Evolutionary conservation across 1,140 invertebrate species (phyloP).

Genomic region (Zeugodacus cucurbitae): DNA sequence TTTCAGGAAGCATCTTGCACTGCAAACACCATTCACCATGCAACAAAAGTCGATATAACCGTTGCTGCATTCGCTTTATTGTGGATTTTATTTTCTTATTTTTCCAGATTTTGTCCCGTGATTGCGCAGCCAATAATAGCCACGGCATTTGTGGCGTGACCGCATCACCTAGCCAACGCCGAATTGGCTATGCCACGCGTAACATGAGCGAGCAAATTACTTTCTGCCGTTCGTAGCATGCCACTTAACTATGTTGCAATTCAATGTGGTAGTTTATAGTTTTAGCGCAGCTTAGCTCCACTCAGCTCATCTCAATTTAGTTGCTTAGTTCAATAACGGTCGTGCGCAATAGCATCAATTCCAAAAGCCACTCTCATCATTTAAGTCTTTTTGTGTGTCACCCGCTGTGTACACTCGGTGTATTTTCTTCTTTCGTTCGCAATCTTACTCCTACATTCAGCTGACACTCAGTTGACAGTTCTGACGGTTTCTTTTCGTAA

Average conservation of each 20-base stretch:
- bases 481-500: not conserved
- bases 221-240: not conserved
- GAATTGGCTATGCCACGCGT: not conserved
- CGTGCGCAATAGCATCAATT: not conserved
- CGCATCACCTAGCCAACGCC: not conserved
- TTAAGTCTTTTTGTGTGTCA: not conserved
- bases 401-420: not conserved
- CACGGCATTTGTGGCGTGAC: not conserved
- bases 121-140: not conserved
- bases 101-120: not conserved
- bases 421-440: not conserved
- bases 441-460: not conserved
- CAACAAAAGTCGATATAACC: not conserved
- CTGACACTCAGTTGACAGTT: not conserved
- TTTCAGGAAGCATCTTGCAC: not conserved
- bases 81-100: not conserved
- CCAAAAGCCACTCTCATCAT: not conserved
- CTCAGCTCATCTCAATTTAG: not conserved
- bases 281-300: not conserved
- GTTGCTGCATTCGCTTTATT: not conserved
- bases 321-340: not conserved
- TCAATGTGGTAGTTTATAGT: not conserved
- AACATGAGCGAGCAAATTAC: not conserved
- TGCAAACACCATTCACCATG: not conserved
- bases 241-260: conserved; percentile 13